Base-by-base conservation (phyloP, 1,140 invertebrate species). In the Cherax destructor region DNA sequence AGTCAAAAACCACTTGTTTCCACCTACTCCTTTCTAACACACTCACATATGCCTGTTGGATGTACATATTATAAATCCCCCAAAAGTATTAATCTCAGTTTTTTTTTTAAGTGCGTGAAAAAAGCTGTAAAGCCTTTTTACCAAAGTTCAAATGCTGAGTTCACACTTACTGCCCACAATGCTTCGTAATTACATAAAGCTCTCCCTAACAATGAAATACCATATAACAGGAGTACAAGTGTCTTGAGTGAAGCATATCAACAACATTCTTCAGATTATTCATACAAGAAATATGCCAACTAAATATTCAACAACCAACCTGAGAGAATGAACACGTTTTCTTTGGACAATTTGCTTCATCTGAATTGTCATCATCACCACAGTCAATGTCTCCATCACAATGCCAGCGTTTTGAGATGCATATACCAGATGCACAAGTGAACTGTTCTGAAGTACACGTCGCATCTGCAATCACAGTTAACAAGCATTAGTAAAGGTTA, bases 341-440 rank as follows among this genome's bases (percentile, higher is more conserved):
- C 9, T 83, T 83, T 18, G 92, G 92, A n/a, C 92, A 93, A 47
- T 77, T 77, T 21, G 41, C 94, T 94, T 98, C 97, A 93, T 98
- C 97, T 4, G 97, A 97, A 24, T 96, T 96, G 94, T 98, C 97
- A 1, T 95, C 95, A 93, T 99, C 98, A 0, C 98, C 98, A 95
- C 98, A 99, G 94, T 99, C 98, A 65, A 95, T 95, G 89, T 97
- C 96, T 0, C 96, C 96, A 94, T 98, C 98, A 94, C 98, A 98
- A 79, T 96, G 96, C 97, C 98, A 99, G 0, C 95, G 95, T 1
- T 95, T 94, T 0, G 98, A 97, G 89, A 99, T 98, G 94, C 98
- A 99, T 95, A 96, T 97, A 16, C 97, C 97, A 93, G 98, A 98
- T 72, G 95, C 96, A 94, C 98, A 99, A 3, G 97, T 98, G 94